Base-by-base conservation (phyloP, 2,113 vertebrate species). In the Dipodomys ordii region DNA sequence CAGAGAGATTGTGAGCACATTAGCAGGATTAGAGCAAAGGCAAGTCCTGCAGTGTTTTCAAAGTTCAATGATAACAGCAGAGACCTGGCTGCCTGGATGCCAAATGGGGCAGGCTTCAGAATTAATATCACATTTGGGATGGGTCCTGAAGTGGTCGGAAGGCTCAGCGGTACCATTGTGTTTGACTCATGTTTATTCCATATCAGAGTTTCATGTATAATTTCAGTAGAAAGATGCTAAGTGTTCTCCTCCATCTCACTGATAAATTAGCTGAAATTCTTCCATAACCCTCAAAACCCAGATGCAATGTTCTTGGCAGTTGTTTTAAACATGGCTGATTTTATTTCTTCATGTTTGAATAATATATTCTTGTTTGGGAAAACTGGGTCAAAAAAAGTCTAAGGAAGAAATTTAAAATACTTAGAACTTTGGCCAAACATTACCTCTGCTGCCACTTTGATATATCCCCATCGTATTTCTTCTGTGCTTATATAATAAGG, bases 21-120 rank as follows among this genome's bases (percentile, higher is more conserved):
- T 93, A 95, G 83, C 32, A 30, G 95, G 95, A 94, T 97, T 97
- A 97, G 79, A 49, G 80, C 0, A 44, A 44, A 71, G 91, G 92
- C 67, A 57, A 86, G 82, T 73, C 80, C 12, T 74, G 64, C 72
- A 65, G 81, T 4, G 0, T 77, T 93, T 82, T 60, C 46, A 57
- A 65, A 73, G 83, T 88, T 93, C 94, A 85, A 64, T 62, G 84
- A 9, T 28, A 8, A 88, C 77, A 20, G 28, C 67, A 7, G 88
- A 72, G 92, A 18, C 27, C 0, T 1, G 78, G 77, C 72, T 32
- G 69, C 80, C 62, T 1, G 3, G 81, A 87, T 81, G 81, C 78
- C 90, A 90, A 49, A 76, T 4, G 19, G 57, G 84, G 49, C 72
- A 60, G 73, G 73, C 39, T 73, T 74, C n/a, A 65, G 92, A 79